Evolutionary conservation across 2,888 invertebrate species (phyloP), one percentile per base, ranked within the genome.

Genomic region (Drosophila buzzatii): DNA sequence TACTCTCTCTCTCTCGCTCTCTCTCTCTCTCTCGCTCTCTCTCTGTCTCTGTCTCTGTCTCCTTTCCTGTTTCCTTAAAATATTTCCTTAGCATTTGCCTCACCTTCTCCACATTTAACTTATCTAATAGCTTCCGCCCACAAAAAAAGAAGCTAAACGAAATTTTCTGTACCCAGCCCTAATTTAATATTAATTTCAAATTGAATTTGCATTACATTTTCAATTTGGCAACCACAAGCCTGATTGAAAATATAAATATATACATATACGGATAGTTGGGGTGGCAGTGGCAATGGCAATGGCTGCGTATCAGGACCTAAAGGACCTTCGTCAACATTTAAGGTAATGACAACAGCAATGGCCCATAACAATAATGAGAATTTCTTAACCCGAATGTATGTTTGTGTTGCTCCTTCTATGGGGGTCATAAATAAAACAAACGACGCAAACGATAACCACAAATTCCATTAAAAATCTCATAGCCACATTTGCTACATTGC

Each of bases 381-480:
- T 71, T 63, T 66, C 74, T 55, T 53, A 71, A 56, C 69, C 58
- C 64, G 42, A 71, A 27, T 70, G 53, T 60, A 60, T 60, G 60
- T 27, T 3, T 27, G 27, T 27, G 27, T 6, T 42, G 45, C n/a
- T n/a, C 60, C 52, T 6, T 53, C 33, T 56, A 58, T 58, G 61
- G 70, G 70, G 62, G 65, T 57, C 64, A 81, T 82, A 82, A 79
- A 79, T 76, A 79, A 81, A 82, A 79, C 74, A 76, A 81, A 81
- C 79, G 76, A 81, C 76, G 70, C 39, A 39, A 47, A 37, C 79
- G 82, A 82, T 81, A 81, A 76, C 82, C 81, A 69, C 76, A 79
- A 81, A 81, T 81, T 82, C 79, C 76, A 81, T 81, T 81, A 79
- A 79, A 81, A 81, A 79, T 49, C 79, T 68, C 77, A 74, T 70